Percentiles rank a stretch among this genome's conserved stretches.
phyloP scores from a whole-genome alignment of 1,140 invertebrate genomes.

The Aphaenogaster floridana region DNA sequence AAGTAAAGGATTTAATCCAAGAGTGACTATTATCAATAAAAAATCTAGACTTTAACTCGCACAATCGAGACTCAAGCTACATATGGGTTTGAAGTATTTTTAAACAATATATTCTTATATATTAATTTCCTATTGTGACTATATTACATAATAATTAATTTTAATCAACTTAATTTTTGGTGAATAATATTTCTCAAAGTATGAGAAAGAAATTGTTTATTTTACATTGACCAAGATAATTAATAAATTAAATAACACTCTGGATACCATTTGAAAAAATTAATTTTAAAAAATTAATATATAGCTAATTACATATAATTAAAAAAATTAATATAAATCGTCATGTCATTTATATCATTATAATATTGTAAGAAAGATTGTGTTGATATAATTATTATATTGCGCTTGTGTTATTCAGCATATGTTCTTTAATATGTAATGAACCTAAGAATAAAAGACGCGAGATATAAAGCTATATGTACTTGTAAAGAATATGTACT shows the following conservation, averaged over 20 bases:
- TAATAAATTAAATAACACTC: neutral
- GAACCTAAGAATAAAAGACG: neutral
- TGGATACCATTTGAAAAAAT: neutral
- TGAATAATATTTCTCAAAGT: neutral
- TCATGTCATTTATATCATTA: neutral
- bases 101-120: neutral
- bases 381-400: slow-evolving; percentile 34
- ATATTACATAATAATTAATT: neutral
- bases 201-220: neutral
- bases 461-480: neutral
- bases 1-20: slow-evolving; percentile 18
- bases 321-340: slow-evolving; percentile 15
- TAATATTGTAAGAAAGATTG: neutral
- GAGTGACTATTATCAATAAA: neutral
- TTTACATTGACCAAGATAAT: neutral
- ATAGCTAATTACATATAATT: neutral
- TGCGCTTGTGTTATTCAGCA: neutral
- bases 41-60: neutral
- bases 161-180: neutral
- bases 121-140: neutral
- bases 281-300: neutral
- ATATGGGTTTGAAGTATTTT: neutral
- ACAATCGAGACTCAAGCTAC: neutral
- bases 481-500: slow-evolving; percentile 6
- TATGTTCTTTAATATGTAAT: slow-evolving; percentile 7